Evolutionary conservation across 2,888 invertebrate genomes (phyloP).

Genomic region (Leucoma salicis): DNA sequence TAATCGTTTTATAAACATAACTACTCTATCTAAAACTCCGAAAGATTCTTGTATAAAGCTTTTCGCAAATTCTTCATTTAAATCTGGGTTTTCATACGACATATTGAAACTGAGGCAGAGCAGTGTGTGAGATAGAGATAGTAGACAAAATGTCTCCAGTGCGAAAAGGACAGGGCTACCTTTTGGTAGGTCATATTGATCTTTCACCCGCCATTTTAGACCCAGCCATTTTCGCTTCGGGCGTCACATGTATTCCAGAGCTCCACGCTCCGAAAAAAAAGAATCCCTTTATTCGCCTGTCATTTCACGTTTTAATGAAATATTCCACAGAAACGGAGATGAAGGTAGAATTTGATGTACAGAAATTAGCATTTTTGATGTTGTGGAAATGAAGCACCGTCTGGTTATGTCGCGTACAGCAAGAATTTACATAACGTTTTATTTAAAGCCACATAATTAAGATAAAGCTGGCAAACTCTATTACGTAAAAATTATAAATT

Average conservation of each 20-base stretch:
- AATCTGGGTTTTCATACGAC: conserved; percentile 69
- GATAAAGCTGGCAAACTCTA: no score
- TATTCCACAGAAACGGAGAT: conserved; percentile 59
- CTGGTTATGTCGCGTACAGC: conserved; percentile 30
- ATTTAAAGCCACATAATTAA: conserved; percentile 22
- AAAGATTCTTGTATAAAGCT: conserved; percentile 45
- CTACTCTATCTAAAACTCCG: conserved; percentile 41
- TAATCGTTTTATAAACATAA: conserved; percentile 68
- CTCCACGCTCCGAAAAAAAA: conserved; percentile 52
- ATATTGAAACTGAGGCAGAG: conserved; percentile 64
- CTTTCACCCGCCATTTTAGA: conserved; percentile 81
- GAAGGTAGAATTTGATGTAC: conserved; percentile 56
- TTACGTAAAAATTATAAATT: no score
- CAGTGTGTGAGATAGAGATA: conserved; percentile 57
- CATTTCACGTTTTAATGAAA: conserved; percentile 76
- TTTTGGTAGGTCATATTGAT: conserved; percentile 81
- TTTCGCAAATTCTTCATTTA: conserved; percentile 58
- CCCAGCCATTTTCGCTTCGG: conserved; percentile 73
- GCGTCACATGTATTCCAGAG: conserved; percentile 70
- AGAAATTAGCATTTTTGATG: conserved; percentile 69
- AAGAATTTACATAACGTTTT: conserved; percentile 35
- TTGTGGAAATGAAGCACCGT: conserved; percentile 52
- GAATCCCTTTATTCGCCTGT: conserved; percentile 70
- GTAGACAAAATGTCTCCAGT: conserved; percentile 31
- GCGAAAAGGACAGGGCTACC: conserved; percentile 55